These are phyloP conservation scores for Drosophila lacicola DNA, from an alignment of 2,888 invertebrate genomes.

Conservation along the genomic window DNA sequence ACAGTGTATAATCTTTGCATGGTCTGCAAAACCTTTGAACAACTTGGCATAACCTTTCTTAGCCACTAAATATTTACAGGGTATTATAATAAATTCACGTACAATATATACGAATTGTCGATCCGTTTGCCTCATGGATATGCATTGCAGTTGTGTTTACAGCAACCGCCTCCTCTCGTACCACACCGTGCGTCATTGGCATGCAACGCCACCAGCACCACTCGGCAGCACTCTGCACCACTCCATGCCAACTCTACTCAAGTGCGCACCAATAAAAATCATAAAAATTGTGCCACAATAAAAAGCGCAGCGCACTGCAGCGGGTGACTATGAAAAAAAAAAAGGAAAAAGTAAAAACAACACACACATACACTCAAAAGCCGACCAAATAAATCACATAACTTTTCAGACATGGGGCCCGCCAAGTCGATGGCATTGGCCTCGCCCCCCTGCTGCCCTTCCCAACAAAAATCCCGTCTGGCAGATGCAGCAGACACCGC, in stretches of 20 bases:
- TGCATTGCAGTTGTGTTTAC: constrained; percentile 61
- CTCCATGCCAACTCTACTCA: constrained; percentile 65
- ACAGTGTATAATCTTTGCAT: no score
- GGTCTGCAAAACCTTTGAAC: no score
- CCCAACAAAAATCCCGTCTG: constrained; percentile 10
- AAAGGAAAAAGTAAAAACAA: constrained; percentile 8
- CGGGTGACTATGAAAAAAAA: constrained; percentile 37
- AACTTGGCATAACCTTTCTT: neutral
- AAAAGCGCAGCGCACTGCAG: constrained; percentile 68
- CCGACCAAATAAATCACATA: constrained; percentile 77
- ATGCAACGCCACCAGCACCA: constrained; percentile 45
- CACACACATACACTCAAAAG: constrained; percentile 37
- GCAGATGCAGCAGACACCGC: constrained; percentile 32
- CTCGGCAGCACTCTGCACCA: constrained; percentile 29
- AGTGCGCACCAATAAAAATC: constrained; percentile 75
- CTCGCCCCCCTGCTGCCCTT: neutral
- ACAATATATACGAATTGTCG: constrained; percentile 48
- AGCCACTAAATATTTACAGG: neutral
- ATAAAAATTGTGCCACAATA: constrained; percentile 71
- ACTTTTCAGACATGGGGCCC: constrained; percentile 71
- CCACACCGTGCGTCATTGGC: constrained; percentile 54
- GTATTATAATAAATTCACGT: constrained; percentile 60
- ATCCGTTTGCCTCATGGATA: constrained; percentile 56
- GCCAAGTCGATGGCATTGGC: constrained; percentile 47
- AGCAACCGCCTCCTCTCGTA: constrained; percentile 22